Evolutionary conservation across 2,888 invertebrate species (phyloP), one percentile per base, ranked within the genome.

Genomic region (Copidosoma aretas): DNA sequence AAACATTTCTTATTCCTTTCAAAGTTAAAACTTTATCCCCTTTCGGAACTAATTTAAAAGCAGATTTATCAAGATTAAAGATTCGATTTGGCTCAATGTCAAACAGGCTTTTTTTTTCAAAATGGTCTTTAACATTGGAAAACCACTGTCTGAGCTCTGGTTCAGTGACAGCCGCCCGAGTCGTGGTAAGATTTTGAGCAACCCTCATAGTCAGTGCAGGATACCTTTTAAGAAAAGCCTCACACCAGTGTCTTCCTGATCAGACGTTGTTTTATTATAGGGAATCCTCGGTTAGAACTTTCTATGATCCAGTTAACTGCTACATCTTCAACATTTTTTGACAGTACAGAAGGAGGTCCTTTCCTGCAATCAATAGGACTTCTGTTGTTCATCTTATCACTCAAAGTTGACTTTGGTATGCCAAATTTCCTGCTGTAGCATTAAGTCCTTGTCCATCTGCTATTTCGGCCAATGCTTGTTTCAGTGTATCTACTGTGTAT

Each of bases 61-160:
- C n/a, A n/a, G n/a, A n/a, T n/a, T n/a, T n/a, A n/a, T n/a, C n/a
- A n/a, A n/a, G n/a, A n/a, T n/a, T n/a, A n/a, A n/a, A n/a, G n/a
- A n/a, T n/a, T n/a, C n/a, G n/a, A n/a, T n/a, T n/a, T n/a, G n/a
- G n/a, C n/a, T n/a, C n/a, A n/a, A n/a, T n/a, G n/a, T n/a, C n/a
- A n/a, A n/a, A n/a, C n/a, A n/a, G n/a, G n/a, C n/a, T n/a, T n/a
- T n/a, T n/a, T n/a, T n/a, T n/a, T n/a, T n/a, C n/a, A n/a, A n/a
- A n/a, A n/a, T n/a, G n/a, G n/a, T n/a, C n/a, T n/a, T n/a, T n/a
- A n/a, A n/a, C n/a, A n/a, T n/a, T n/a, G n/a, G n/a, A n/a, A 75
- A 80, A 80, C 81, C 80, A 81, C 32, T 68, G 32, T 68, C 76
- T 74, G 24, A 81, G 77, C 10, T 68, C 54, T 53, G 68, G 64